Conservation (phyloP, 2,888 invertebrate genomes). For the Eupithecia abbreviata region DNA sequence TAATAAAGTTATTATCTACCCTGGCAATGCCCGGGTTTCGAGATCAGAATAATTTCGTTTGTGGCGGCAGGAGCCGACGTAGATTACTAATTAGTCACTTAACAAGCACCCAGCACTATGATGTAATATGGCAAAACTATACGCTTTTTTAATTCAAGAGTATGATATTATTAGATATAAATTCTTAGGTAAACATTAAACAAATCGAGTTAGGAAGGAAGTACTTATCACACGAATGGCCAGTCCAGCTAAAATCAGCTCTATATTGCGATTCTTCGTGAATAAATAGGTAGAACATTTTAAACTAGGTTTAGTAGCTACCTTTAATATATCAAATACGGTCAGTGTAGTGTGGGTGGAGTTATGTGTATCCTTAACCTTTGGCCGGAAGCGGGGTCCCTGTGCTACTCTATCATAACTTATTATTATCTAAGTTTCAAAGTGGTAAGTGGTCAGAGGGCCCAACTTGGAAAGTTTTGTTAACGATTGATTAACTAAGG, state of each 20-base stretch:
- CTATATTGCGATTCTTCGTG: too few species aligned
- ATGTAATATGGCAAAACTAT: background rate
- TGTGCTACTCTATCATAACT: constrained; percentile 35
- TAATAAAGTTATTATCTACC: background rate
- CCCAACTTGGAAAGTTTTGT: constrained; percentile 35
- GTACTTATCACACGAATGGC: background rate
- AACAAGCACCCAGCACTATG: background rate
- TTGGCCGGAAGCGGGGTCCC: background rate
- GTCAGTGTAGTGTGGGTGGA: background rate
- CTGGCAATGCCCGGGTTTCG: background rate
- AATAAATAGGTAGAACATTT: too few species aligned
- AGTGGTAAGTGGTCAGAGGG: constrained; percentile 42
- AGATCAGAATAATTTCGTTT: background rate
- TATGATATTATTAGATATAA: too few species aligned
- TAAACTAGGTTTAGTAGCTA: too few species aligned
- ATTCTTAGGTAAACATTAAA: too few species aligned
- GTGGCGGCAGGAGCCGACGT: background rate
- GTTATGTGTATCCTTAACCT: constrained; percentile 8
- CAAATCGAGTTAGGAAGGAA: background rate
- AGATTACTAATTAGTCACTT: background rate
- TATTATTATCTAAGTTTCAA: constrained; percentile 43
- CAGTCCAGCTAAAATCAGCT: too few species aligned
- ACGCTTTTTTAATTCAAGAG: too few species aligned
- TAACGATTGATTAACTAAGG: constrained; percentile 43
- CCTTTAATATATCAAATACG: background rate